phyloP scores from a whole-genome alignment of 1,140 invertebrate species.

The Uloborus diversus region DNA sequence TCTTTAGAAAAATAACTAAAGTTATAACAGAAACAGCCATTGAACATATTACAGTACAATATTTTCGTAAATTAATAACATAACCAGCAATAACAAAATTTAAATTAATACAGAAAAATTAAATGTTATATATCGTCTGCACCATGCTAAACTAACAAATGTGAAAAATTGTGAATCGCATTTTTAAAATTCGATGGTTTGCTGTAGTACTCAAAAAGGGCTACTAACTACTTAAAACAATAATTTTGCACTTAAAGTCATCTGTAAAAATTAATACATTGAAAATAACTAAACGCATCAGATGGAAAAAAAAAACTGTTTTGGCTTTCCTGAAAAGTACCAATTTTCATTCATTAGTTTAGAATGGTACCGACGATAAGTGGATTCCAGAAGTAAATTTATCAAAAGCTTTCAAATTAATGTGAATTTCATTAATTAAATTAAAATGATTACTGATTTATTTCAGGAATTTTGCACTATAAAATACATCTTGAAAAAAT shows the following conservation, averaged over 20 bases:
- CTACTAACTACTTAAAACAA: background rate
- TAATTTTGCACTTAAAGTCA: background rate
- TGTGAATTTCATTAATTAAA: background rate
- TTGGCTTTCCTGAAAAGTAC: no score
- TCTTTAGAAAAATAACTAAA: background rate
- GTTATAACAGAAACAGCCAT: background rate
- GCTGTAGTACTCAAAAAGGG: background rate
- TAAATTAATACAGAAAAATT: background rate
- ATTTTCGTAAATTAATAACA: background rate
- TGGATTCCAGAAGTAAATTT: background rate
- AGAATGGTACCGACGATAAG: no score
- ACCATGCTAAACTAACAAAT: background rate
- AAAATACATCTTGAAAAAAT: background rate
- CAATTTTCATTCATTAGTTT: no score
- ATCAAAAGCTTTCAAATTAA: background rate
- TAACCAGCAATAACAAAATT: background rate
- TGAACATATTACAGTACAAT: background rate
- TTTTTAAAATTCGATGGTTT: background rate
- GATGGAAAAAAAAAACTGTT: no score
- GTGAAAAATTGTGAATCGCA: background rate
- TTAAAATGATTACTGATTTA: background rate
- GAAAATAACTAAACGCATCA: no score
- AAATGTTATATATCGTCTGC: background rate
- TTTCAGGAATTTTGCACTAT: background rate
- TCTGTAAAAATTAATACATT: background rate